phyloP scores from a whole-genome alignment of 2,113 vertebrate species.

The Callorhinus ursinus region DNA sequence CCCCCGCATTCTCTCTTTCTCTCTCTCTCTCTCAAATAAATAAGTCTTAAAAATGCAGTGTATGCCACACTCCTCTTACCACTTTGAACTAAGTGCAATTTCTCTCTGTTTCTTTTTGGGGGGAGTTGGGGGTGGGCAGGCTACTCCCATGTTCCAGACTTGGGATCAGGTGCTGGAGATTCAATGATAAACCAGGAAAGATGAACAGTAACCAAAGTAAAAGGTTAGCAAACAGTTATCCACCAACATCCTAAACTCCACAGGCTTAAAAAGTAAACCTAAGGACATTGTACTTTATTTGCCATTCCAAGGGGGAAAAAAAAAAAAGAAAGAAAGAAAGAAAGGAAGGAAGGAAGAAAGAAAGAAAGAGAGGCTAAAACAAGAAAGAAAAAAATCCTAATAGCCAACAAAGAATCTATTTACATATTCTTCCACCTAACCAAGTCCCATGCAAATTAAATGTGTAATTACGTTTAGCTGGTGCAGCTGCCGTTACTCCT shows the following conservation, averaged over 20 bases:
- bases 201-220: conserved; percentile 42
- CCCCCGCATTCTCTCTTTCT: no score
- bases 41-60: not conserved
- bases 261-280: conserved; percentile 29
- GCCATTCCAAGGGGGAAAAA: not conserved
- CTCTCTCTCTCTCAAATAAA: not conserved
- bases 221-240: conserved; percentile 70
- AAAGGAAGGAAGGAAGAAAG: not conserved
- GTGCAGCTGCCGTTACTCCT: not conserved
- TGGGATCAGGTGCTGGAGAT: conserved; percentile 44
- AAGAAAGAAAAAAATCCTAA: conserved; percentile 19
- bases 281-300: conserved; percentile 13
- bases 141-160: not conserved
- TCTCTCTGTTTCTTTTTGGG: not conserved
- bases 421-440: conserved; percentile 47
- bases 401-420: conserved; percentile 49
- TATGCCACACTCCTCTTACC: not conserved
- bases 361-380: not conserved
- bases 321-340: not conserved
- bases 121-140: fast-evolving
- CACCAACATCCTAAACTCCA: conserved; percentile 12
- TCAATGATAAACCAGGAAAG: conserved; percentile 40
- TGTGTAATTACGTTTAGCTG: conserved; percentile 67
- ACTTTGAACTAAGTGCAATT: not conserved
- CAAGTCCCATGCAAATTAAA: conserved; percentile 72